phyloP scores from a whole-genome alignment of 2,888 invertebrate genomes.

The Sminthurinus aureus region DNA sequence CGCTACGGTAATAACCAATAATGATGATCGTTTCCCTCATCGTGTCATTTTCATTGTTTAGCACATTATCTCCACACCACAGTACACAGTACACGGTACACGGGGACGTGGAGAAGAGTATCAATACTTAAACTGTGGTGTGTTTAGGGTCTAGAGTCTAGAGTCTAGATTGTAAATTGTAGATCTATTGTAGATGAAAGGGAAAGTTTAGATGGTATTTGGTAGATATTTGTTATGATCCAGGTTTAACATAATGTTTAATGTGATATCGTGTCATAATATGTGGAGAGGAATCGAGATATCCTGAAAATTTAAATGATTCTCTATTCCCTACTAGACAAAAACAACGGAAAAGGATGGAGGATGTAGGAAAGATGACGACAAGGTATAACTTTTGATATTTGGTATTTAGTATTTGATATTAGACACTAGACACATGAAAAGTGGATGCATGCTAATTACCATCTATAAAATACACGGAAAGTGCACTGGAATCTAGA shows the following conservation, averaged over 20 bases:
- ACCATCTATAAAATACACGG: conserved; percentile 22
- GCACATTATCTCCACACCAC: conserved; percentile 36
- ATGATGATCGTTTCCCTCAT: conserved; percentile 34
- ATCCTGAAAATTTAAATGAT: background rate
- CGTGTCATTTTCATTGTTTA: conserved; percentile 26
- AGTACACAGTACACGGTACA: background rate
- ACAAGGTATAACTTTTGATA: background rate
- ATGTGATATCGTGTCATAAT: background rate
- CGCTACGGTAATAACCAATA: conserved; percentile 24
- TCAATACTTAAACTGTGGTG: too few species aligned
- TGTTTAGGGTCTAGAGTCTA: too few species aligned
- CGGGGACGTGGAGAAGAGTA: background rate
- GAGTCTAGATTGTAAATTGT: too few species aligned
- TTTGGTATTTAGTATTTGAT: conserved; percentile 20
- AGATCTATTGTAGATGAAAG: too few species aligned
- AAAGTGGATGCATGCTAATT: conserved; percentile 53
- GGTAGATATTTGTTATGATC: too few species aligned
- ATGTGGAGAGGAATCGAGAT: background rate
- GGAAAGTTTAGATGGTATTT: too few species aligned
- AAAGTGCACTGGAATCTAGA: too few species aligned
- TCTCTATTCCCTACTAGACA: background rate
- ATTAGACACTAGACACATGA: conserved; percentile 36
- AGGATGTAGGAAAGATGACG: too few species aligned
- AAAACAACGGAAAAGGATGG: conserved; percentile 17
- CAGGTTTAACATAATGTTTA: too few species aligned